Evolutionary conservation across 92 coral and sea anemone species (phyloP).

Genomic region (Porites rus): DNA sequence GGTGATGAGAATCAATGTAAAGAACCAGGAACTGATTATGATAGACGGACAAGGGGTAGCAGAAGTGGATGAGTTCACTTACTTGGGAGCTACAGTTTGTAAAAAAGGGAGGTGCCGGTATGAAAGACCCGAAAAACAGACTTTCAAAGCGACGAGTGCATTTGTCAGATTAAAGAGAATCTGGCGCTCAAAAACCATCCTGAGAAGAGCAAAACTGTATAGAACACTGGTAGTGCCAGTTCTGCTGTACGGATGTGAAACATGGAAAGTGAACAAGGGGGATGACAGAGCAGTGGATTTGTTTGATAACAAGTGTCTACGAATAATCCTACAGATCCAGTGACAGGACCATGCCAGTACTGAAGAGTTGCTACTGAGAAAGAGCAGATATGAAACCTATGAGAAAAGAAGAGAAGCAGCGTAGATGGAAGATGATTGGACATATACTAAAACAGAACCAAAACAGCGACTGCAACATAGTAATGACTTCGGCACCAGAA

Average conservation of each 20-base stretch:
- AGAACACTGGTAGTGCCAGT: conserved; percentile 41
- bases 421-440: too few relatives aligned
- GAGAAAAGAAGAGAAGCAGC: too few relatives aligned
- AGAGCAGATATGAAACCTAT: too few relatives aligned
- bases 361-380: too few relatives aligned
- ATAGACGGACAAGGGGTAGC: conserved; percentile 23
- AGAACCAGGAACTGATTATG: neutral
- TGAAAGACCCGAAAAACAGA: conserved; percentile 37
- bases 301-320: too few relatives aligned
- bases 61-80: conserved; percentile 1
- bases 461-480: too few relatives aligned
- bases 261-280: conserved; percentile 28
- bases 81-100: too few relatives aligned
- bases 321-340: too few relatives aligned
- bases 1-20: conserved; percentile 9
- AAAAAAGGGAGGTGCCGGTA: conserved; percentile 27
- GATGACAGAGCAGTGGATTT: neutral
- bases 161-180: conserved; percentile 26
- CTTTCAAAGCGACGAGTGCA: conserved; percentile 27
- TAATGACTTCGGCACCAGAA: too few relatives aligned
- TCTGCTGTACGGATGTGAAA: conserved; percentile 40
- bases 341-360: too few relatives aligned
- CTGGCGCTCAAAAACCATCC: conserved; percentile 34
- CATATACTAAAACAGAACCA: too few relatives aligned
- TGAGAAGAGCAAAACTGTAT: conserved; percentile 36